phyloP scores from a whole-genome alignment of 2,888 invertebrate species.

The Liposcelis brunnea region DNA sequence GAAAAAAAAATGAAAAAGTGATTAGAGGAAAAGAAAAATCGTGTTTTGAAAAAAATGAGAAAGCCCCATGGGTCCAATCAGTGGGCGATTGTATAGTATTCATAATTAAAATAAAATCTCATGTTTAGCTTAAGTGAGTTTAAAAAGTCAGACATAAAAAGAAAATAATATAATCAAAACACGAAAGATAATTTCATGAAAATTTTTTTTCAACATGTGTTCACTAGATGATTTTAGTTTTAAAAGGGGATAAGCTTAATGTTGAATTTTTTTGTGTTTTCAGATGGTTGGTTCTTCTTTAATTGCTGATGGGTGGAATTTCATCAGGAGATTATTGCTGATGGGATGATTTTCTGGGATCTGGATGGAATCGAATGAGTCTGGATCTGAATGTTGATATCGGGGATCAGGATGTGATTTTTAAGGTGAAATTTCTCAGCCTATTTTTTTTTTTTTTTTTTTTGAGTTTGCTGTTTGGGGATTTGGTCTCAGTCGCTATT shows the following conservation, averaged over 20 bases:
- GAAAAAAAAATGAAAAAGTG: conserved; percentile 1
- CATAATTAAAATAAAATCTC: conserved; percentile 2
- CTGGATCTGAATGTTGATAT: too few relatives aligned
- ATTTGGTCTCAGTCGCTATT: too few relatives aligned
- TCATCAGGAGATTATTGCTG: too few relatives aligned
- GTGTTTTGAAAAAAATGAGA: background rate
- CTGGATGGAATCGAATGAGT: too few relatives aligned
- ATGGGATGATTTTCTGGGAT: too few relatives aligned
- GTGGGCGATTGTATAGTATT: conserved; percentile 4
- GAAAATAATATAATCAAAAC: conserved; percentile 4
- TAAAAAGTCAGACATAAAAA: conserved; percentile 3
- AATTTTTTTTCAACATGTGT: conserved; percentile 1
- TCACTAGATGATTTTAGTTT: background rate
- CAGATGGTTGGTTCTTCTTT: background rate
- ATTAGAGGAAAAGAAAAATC: background rate
- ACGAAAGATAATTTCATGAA: conserved; percentile 5
- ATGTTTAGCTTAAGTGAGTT: background rate
- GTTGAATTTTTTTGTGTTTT: background rate
- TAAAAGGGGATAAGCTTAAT: background rate
- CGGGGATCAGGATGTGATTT: too few relatives aligned
- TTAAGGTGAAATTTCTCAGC: too few relatives aligned
- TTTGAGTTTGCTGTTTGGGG: too few relatives aligned
- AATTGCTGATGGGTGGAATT: background rate
- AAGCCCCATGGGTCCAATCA: conserved; percentile 4
- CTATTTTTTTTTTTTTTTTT: too few relatives aligned